These are phyloP conservation scores for Probaryconus sp. DNA, from an alignment of 1,140 invertebrate species.

Conservation along the genomic window DNA sequence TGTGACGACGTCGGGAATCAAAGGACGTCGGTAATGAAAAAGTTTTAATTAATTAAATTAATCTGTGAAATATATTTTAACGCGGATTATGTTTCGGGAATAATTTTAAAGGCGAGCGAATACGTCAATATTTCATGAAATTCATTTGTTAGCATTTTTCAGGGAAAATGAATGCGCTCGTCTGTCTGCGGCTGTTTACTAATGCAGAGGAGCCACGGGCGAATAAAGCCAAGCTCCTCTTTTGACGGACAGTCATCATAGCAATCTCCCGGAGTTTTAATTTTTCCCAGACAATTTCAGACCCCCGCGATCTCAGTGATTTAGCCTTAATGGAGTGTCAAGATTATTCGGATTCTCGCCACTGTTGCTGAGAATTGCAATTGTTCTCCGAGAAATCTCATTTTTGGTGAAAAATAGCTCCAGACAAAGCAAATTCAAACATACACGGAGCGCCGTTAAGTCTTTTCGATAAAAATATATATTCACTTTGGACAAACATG, in stretches of 20 bases:
- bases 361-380: slow-evolving; percentile 34
- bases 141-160: background rate
- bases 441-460: too few relatives aligned
- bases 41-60: too few relatives aligned
- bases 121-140: too few relatives aligned
- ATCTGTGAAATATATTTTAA: too few relatives aligned
- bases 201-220: background rate
- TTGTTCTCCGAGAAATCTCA: slow-evolving; percentile 19
- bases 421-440: slow-evolving; percentile 2
- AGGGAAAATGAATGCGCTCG: background rate
- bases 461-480: too few relatives aligned
- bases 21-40: too few relatives aligned
- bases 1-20: too few relatives aligned
- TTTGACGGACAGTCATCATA: slow-evolving; percentile 17
- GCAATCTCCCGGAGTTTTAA: slow-evolving; percentile 28
- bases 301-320: slow-evolving; percentile 23
- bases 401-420: slow-evolving; percentile 24
- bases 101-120: too few relatives aligned
- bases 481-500: too few relatives aligned
- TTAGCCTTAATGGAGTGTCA: slow-evolving; percentile 55
- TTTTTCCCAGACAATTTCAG: slow-evolving; percentile 39
- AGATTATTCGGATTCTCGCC: slow-evolving; percentile 49
- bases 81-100: too few relatives aligned
- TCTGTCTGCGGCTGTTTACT: background rate
- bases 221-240: slow-evolving; percentile 4